Evolutionary conservation across 2,888 invertebrate genomes (phyloP).

Genomic region (Unio delphinus): DNA sequence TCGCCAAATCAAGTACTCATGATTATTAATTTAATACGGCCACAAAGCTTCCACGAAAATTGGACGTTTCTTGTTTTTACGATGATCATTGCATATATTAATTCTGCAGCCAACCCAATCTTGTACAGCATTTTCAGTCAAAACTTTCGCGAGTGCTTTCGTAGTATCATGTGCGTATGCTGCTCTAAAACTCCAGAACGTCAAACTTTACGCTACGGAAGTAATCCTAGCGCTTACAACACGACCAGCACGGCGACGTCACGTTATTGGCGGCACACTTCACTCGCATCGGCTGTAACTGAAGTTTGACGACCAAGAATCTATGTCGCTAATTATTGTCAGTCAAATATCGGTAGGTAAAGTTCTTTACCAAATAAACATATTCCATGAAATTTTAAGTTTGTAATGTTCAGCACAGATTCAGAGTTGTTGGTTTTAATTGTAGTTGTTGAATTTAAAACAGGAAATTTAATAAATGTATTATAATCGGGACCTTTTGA

Average conservation of each 20-base stretch:
- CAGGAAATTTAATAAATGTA: too few relatives aligned
- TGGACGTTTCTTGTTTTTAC: conserved; percentile 68
- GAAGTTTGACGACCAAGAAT: conserved; percentile 18
- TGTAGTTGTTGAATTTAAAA: too few relatives aligned
- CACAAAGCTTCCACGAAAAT: conserved; percentile 61
- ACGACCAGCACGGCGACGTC: conserved; percentile 41
- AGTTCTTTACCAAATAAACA: too few relatives aligned
- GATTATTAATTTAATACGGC: conserved; percentile 62
- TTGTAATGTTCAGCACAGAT: too few relatives aligned
- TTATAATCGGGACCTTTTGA: too few relatives aligned
- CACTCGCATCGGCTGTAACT: conserved; percentile 38
- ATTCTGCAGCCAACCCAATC: conserved; percentile 71
- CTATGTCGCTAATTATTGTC: too few relatives aligned
- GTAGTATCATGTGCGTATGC: conserved; percentile 50
- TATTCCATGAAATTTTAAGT: too few relatives aligned
- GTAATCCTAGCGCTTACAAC: conserved; percentile 23
- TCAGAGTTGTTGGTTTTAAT: too few relatives aligned
- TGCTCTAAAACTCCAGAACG: conserved; percentile 22
- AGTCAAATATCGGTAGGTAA: too few relatives aligned
- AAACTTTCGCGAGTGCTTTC: conserved; percentile 65
- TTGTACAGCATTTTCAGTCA: conserved; percentile 71
- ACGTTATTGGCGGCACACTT: conserved; percentile 49
- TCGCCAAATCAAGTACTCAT: conserved; percentile 71
- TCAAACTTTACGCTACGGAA: conserved; percentile 18
- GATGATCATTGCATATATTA: conserved; percentile 69